phyloP scores from a whole-genome alignment of 1,140 invertebrate genomes.

The Hylaeus anthracinus region DNA sequence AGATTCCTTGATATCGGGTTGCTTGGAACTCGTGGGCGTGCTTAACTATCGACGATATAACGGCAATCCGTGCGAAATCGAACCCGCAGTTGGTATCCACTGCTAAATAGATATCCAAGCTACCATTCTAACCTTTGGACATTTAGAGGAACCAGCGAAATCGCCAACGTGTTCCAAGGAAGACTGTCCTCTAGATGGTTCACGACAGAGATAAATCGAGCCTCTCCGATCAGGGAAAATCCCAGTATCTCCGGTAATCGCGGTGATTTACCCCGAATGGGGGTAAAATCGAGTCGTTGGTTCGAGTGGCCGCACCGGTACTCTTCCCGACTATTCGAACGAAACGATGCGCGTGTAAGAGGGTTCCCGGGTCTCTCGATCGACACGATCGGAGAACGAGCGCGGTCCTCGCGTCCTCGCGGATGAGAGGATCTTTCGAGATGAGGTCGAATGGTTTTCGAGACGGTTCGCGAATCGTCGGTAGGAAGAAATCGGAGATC shows the following conservation, averaged over 20 bases:
- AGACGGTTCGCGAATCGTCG: background rate
- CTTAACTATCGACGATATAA: no score
- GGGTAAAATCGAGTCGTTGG: constrained; percentile 17
- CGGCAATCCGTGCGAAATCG: no score
- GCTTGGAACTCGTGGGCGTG: no score
- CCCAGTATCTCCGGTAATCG: constrained; percentile 25
- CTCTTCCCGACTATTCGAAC: constrained; percentile 68
- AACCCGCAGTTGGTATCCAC: no score
- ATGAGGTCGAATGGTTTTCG: background rate
- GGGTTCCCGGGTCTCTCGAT: constrained; percentile 20
- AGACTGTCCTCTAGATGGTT: no score
- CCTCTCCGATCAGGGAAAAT: constrained; percentile 21
- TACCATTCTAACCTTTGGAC: no score
- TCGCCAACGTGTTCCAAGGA: no score
- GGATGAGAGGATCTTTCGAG: background rate
- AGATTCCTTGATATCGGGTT: no score
- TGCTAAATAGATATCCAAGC: no score
- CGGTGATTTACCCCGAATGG: constrained; percentile 46
- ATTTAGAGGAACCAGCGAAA: no score
- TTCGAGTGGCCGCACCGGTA: background rate
- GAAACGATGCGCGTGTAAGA: constrained; percentile 77
- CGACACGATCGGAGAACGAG: no score
- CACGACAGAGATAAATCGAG: background rate
- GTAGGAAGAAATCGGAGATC: background rate
- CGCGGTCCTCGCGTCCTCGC: background rate